Base-by-base conservation (phyloP, 2,797 vertebrate species). In the Glossophaga mutica region DNA sequence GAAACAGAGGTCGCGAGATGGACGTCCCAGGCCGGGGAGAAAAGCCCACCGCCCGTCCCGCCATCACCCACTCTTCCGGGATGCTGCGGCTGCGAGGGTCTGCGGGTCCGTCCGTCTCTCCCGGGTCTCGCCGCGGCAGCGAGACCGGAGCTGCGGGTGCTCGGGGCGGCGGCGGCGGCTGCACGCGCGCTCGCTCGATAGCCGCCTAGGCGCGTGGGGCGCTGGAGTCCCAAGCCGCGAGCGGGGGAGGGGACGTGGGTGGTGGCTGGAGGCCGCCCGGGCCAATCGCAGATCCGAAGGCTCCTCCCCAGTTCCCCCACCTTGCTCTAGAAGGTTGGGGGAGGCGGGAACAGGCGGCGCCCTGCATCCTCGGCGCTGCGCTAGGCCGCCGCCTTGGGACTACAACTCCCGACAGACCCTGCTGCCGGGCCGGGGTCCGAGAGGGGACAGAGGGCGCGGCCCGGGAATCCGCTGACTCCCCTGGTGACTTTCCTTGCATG, bases 11-110 rank as follows among this genome's bases (percentile, higher is more conserved):
- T 37, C 32, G 65, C 34, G 42, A 88, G 50, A 65, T 32, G 48
- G 71, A 71, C 26, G 90, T 50, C 50, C 71, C 94, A 81, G 87
- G 90, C 78, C 32, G 1, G 22, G n/a, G 55, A 90, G 34, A 48
- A 37, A 70, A 94, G 73, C 91, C 95, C 96, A 26, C 87, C 65
- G 73, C 90, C 92, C 92, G 46, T 87, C 85, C 79, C 14, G 89
- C 97, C 97, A 94, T 98, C 97, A 98, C 97, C 95, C 97, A 98
- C 97, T 97, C 96, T 85, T 97, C 95, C 62, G 32, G 83, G 96
- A 94, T 88, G 97, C 95, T 77, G 95, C 88, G 48, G 82, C 92
- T 42, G 88, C 71, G 70, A 26, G 86, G 73, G 7, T 92, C 96
- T 29, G 78, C 65, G 48, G 44, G 74, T 81, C 50, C 32, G 42